A percentile compares a stretch with the other conserved stretches of the same genome.
These are phyloP conservation scores for Camelus bactrianus DNA, from an alignment of 2,113 vertebrate species.

Conservation along the genomic window DNA sequence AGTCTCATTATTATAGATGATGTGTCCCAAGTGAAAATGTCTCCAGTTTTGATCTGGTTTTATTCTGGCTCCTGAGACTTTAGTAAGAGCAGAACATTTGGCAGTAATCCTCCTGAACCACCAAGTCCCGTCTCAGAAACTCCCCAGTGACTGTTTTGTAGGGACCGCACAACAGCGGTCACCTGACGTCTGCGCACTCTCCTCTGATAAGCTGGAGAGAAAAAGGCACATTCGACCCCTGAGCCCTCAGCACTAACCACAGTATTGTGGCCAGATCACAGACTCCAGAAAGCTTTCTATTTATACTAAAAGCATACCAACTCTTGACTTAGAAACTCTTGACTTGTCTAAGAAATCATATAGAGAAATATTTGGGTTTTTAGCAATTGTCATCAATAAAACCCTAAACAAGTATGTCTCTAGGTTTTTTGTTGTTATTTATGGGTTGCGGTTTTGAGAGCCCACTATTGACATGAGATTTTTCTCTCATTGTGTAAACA, in stretches of 20 bases:
- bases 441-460: background rate
- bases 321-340: background rate
- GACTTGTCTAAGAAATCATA: background rate
- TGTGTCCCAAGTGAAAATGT: background rate
- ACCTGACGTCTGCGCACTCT: no score
- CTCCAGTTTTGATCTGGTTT: background rate
- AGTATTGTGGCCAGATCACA: background rate
- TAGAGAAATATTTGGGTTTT: constrained; percentile 70
- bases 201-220: background rate
- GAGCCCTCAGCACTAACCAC: background rate
- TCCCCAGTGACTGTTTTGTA: background rate
- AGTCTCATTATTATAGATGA: background rate
- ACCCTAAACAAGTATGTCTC: constrained; percentile 88
- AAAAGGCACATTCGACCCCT: background rate
- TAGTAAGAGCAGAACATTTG: background rate
- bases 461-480: background rate
- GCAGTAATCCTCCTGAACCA: background rate
- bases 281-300: background rate
- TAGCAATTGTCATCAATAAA: constrained; percentile 84
- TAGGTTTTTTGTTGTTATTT: background rate
- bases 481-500: background rate
- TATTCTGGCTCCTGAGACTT: background rate
- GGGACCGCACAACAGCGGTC: background rate
- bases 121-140: background rate
- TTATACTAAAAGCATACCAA: background rate